Percentiles rank a stretch among this genome's conserved stretches.
Conservation (phyloP, 2,113 vertebrate species). For the Atractosteus spatula region DNA sequence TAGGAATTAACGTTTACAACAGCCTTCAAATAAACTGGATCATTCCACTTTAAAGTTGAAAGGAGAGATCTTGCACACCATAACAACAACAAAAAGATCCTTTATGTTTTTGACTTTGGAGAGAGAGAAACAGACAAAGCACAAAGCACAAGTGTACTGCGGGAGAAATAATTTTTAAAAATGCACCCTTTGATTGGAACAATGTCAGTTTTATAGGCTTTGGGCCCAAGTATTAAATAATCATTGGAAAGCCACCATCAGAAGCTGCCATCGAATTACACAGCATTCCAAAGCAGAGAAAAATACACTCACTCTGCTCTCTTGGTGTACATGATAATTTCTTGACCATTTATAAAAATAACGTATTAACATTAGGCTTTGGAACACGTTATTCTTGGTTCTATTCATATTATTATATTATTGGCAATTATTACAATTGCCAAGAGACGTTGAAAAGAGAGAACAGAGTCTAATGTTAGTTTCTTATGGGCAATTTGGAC, state of each 20-base stretch:
- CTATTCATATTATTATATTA: constrained; percentile 47
- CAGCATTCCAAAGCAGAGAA: constrained; percentile 10
- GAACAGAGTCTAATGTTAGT: constrained; percentile 30
- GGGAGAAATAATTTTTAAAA: background rate
- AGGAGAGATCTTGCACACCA: constrained; percentile 36
- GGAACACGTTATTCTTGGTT: constrained; percentile 59
- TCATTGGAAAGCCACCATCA: constrained; percentile 27
- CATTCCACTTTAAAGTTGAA: constrained; percentile 54
- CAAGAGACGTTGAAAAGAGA: constrained; percentile 46
- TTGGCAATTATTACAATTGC: constrained; percentile 38
- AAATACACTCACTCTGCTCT: constrained; percentile 30
- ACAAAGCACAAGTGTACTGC: background rate
- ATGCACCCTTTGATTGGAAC: constrained; percentile 9
- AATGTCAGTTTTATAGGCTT: background rate
- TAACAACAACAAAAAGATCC: constrained; percentile 40
- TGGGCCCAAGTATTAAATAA: constrained; percentile 18
- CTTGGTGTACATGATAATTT: constrained; percentile 25
- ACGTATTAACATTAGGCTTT: constrained; percentile 23
- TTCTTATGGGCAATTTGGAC: constrained; percentile 17
- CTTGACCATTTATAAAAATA: constrained; percentile 41
- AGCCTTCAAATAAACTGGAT: constrained; percentile 44
- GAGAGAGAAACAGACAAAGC: background rate
- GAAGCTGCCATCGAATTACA: constrained; percentile 6
- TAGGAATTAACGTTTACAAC: constrained; percentile 36
- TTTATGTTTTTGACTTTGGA: constrained; percentile 1